Evolutionary conservation across 2,888 invertebrate genomes (phyloP).

Genomic region (Enchytraeus crypticus): DNA sequence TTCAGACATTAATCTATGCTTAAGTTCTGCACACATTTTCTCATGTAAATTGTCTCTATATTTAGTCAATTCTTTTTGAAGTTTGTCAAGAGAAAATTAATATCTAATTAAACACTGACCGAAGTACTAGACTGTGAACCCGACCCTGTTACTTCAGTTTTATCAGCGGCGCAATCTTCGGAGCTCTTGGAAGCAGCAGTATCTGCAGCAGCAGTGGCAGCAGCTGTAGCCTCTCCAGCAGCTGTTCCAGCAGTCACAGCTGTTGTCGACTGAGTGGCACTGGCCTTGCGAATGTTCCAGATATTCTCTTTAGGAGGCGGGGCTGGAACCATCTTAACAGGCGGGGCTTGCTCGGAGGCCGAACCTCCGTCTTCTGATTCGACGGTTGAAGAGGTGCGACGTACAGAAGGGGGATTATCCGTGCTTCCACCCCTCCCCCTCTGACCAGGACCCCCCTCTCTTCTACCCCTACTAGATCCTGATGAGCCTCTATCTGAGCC

Average conservation of each 20-base stretch:
- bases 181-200: neutral
- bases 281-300: slow-evolving; percentile 36
- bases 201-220: neutral
- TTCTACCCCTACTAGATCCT: too few species aligned
- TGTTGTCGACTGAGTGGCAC: neutral
- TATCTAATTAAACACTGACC: too few species aligned
- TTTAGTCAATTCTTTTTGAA: too few species aligned
- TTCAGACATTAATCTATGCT: too few species aligned
- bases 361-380: neutral
- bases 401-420: neutral
- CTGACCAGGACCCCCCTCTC: neutral
- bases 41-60: too few species aligned
- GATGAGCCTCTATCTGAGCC: too few species aligned
- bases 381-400: neutral
- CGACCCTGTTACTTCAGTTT: neutral
- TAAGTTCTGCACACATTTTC: too few species aligned
- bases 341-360: slow-evolving; percentile 1
- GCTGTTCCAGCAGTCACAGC: neutral
- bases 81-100: too few species aligned
- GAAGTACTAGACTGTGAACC: too few species aligned
- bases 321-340: slow-evolving; percentile 34
- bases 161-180: neutral
- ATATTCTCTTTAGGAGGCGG: slow-evolving; percentile 43
- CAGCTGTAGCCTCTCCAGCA: neutral
- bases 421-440: neutral